phyloP scores from a whole-genome alignment of 2,797 vertebrate species.

The Pagetopsis macropterus region DNA sequence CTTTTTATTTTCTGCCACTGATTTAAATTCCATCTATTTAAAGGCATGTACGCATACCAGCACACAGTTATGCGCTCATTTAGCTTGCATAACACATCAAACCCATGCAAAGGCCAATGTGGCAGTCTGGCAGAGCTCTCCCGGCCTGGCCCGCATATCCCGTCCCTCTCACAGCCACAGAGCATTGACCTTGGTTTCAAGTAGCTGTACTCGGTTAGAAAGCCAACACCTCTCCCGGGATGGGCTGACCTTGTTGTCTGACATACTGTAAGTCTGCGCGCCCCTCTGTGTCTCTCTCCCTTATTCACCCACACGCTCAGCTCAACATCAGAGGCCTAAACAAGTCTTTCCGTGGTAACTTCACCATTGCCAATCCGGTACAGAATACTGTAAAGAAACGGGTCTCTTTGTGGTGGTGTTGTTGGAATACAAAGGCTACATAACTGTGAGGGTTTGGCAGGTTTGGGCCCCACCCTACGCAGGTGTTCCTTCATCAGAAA shows the following conservation, averaged over 20 bases:
- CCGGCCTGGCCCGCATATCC: constrained; percentile 63
- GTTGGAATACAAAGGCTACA: constrained; percentile 38
- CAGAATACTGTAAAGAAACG: constrained; percentile 15
- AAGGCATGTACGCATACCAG: constrained; percentile 3
- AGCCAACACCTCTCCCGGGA: constrained; percentile 84
- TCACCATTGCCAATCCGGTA: constrained; percentile 14
- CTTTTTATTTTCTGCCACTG: constrained; percentile 52
- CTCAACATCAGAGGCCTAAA: constrained; percentile 31
- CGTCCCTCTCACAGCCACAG: constrained; percentile 69
- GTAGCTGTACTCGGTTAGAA: constrained; percentile 81
- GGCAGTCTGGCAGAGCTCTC: constrained; percentile 51
- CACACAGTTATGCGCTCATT: constrained; percentile 13
- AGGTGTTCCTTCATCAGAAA: constrained; percentile 82
- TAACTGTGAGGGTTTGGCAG: constrained; percentile 69
- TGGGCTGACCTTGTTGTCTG: constrained; percentile 83
- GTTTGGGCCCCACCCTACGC: constrained; percentile 71
- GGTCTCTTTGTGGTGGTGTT: constrained; percentile 30
- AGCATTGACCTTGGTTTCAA: constrained; percentile 84
- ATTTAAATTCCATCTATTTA: constrained; percentile 50
- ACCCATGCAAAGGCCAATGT: constrained; percentile 36
- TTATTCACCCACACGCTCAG: constrained; percentile 41
- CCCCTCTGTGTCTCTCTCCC: constrained; percentile 45
- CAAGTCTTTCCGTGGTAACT: constrained; percentile 39
- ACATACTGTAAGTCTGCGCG: constrained; percentile 74
- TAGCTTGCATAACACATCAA: constrained; percentile 23